These are phyloP conservation scores for Lophochroa leadbeateri DNA, from an alignment of 2,113 vertebrate genomes.

Conservation along the genomic window DNA sequence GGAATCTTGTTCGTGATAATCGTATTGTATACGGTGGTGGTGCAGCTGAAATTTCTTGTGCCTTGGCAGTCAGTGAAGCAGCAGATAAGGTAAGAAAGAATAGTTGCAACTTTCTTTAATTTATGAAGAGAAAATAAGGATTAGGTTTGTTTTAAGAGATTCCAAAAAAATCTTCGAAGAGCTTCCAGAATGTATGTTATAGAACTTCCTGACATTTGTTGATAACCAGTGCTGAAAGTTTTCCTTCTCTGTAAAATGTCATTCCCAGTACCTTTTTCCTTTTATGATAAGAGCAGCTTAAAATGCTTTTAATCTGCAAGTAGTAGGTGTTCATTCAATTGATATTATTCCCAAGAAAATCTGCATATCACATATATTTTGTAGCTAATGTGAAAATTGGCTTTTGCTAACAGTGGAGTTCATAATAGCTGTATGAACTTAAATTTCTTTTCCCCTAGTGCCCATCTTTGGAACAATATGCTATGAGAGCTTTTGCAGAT, in stretches of 20 bases:
- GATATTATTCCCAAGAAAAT: not conserved
- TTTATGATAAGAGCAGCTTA: not conserved
- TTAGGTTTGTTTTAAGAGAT: not conserved
- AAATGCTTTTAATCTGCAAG: not conserved
- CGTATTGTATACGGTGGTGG: slow-evolving; percentile 95
- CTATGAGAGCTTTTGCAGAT: slow-evolving; percentile 96
- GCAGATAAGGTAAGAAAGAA: slow-evolving; percentile 87
- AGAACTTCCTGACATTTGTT: not conserved
- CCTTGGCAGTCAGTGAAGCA: slow-evolving; percentile 90
- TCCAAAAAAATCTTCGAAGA: not conserved
- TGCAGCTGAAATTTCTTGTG: slow-evolving; percentile 92
- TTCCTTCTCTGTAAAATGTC: not conserved
- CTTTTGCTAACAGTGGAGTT: not conserved
- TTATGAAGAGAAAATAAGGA: not conserved
- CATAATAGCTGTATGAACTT: not conserved
- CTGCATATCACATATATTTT: not conserved
- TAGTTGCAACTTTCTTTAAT: not conserved
- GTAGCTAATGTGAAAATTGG: not conserved
- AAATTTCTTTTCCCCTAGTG: slow-evolving; percentile 76
- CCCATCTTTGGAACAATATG: slow-evolving; percentile 95
- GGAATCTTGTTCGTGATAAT: slow-evolving; percentile 93
- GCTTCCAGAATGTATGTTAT: not conserved
- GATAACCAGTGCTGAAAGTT: not conserved
- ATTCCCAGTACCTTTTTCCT: not conserved
- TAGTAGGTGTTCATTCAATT: not conserved